Evolutionary conservation across 2,888 invertebrate genomes (phyloP), one percentile per base, ranked within the genome.

Genomic region (Encarsia formosa): DNA sequence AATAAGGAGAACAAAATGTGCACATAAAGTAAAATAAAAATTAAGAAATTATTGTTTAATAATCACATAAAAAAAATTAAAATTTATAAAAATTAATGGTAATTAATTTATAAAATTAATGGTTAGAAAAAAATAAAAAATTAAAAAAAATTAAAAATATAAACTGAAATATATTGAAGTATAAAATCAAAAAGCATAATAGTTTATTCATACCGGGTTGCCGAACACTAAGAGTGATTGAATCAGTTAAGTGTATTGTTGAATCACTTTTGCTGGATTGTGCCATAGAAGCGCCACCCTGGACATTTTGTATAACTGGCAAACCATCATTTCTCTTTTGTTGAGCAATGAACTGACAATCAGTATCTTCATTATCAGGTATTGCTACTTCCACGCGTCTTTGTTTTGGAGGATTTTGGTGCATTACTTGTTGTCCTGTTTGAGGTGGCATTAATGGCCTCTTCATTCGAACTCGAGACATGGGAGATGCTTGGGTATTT

Each of bases 291-390:
- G 70, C 61, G 40, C 87, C 86, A 44, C 87, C 86, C 74, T 87
- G 86, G 26, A 88, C 85, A 65, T 84, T 87, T 55, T 85, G 83
- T 53, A 88, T 88, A 65, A 87, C 79, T 0, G 87, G 88, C 52
- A 87, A 67, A 1, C 86, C 85, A 1, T 85, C 85, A 38, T 84
- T 81, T 61, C 86, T 81, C 56, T 85, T 85, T 66, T 86, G 86
- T 75, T 86, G 81, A 3, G 86, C 82, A 70, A 87, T 85, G 13
- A 87, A 84, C 64, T 86, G 85, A 65, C 87, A 87, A 63, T 87
- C 87, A 34, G 86, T 84, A 61, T 86, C 86, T 60, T 86, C 86
- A 55, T 86, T 84, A 65, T 83, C 81, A 0, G 86, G 85, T 3
- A 86, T 73, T 20, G 86, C 66, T 65, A 86, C 79, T 61, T 85